Evolutionary conservation across 2,888 invertebrate genomes (phyloP).

Genomic region (Clunio marinus): DNA sequence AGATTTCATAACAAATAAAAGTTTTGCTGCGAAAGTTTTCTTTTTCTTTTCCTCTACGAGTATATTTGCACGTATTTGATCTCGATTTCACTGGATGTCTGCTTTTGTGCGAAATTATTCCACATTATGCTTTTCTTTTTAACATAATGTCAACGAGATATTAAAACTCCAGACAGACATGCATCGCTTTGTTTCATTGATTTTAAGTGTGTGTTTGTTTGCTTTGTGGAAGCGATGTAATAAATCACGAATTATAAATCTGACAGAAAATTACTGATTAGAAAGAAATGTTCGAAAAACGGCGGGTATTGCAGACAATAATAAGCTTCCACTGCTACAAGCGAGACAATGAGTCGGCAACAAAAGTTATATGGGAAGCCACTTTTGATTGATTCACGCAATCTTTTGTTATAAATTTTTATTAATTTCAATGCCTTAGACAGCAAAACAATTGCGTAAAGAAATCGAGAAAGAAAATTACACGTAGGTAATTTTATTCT

Average conservation of each 20-base stretch:
- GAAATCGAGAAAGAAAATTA: background rate
- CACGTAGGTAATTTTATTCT: background rate
- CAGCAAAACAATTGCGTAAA: constrained; percentile 10
- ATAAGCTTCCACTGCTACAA: too few species aligned
- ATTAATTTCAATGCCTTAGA: background rate
- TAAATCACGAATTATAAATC: constrained; percentile 24
- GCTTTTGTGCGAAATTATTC: background rate
- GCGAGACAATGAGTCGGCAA: background rate
- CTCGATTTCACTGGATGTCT: constrained; percentile 3
- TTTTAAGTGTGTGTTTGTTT: background rate
- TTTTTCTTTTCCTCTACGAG: too few species aligned
- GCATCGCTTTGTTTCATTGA: background rate
- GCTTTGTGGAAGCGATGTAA: background rate
- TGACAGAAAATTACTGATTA: constrained; percentile 3
- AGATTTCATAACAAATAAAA: background rate
- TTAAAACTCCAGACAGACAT: background rate
- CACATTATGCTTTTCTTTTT: background rate
- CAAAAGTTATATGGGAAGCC: background rate
- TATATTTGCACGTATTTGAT: constrained; percentile 4
- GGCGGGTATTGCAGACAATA: background rate
- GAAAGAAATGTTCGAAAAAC: constrained; percentile 11
- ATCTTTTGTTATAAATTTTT: background rate
- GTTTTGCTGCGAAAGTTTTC: background rate
- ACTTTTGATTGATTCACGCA: background rate
- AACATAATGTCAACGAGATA: constrained; percentile 25